phyloP scores from a whole-genome alignment of 2,888 invertebrate species.

The Drosophila rellima region DNA sequence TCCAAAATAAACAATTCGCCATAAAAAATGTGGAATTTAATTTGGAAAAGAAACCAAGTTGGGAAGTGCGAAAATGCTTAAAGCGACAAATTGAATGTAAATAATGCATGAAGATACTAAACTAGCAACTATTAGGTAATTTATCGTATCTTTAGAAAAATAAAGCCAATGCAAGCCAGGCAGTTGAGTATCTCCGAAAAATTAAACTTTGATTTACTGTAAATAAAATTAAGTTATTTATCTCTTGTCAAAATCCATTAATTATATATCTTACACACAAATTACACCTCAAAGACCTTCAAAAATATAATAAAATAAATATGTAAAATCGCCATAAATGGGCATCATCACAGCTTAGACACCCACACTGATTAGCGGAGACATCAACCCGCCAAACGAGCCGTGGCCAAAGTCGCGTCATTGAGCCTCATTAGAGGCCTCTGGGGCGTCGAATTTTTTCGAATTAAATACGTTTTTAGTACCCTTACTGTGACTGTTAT shows the following conservation, averaged over 20 bases:
- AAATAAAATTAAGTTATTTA: neutral
- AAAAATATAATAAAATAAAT: constrained; percentile 5
- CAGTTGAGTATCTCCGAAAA: neutral
- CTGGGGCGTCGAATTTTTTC: constrained; percentile 6
- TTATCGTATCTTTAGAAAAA: neutral
- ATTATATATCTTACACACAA: constrained; percentile 14
- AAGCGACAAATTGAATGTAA: constrained; percentile 30
- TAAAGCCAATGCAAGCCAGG: no score
- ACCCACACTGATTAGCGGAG: constrained; percentile 53
- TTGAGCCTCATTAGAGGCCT: constrained; percentile 39
- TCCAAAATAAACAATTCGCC: constrained; percentile 63
- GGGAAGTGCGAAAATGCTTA: constrained; percentile 25
- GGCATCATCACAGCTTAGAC: constrained; percentile 43
- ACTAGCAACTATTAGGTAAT: constrained; percentile 6
- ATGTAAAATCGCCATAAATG: constrained; percentile 29
- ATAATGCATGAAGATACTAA: constrained; percentile 21
- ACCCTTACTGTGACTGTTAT: neutral
- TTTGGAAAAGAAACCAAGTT: constrained; percentile 38
- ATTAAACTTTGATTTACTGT: neutral
- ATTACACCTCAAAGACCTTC: constrained; percentile 43
- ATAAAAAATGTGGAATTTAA: constrained; percentile 53
- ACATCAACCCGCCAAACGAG: constrained; percentile 38
- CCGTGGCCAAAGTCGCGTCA: constrained; percentile 43
- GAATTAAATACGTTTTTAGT: neutral
- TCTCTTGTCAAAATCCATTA: constrained; percentile 3